phyloP scores from a whole-genome alignment of 2,797 vertebrate genomes.

The Glossophaga mutica region DNA sequence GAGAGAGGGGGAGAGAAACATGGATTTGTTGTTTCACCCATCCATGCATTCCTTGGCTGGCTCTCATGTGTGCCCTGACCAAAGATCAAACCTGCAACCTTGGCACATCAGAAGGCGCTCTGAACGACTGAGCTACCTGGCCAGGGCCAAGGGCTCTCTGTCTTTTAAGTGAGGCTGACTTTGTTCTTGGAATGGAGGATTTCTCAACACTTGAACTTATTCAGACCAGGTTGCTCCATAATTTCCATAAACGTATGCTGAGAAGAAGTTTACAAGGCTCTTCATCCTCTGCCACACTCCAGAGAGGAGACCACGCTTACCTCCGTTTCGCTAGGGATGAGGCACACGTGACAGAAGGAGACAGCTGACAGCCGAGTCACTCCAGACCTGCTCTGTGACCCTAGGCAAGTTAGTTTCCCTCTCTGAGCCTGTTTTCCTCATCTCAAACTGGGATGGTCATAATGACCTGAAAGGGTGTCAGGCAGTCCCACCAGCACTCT shows the following conservation, averaged over 20 bases:
- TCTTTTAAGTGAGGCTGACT: not conserved
- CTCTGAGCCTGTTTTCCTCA: not conserved
- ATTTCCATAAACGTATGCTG: not conserved
- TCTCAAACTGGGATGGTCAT: not conserved
- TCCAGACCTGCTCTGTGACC: not conserved
- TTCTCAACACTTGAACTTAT: slow-evolving; percentile 31
- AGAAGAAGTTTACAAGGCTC: not conserved
- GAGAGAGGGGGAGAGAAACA: not conserved
- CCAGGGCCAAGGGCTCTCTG: not conserved
- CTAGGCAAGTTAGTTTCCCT: not conserved
- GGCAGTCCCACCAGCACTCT: not conserved
- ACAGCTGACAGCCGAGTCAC: not conserved
- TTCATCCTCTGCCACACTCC: not conserved
- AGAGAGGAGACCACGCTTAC: not conserved
- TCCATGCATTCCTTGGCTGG: not conserved
- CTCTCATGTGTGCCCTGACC: not conserved
- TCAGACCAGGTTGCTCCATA: not conserved
- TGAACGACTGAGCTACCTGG: not conserved
- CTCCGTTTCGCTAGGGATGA: not conserved
- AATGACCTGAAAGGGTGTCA: not conserved
- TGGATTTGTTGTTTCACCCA: not conserved
- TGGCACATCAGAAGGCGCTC: not conserved
- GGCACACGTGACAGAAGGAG: not conserved
- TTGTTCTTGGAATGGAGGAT: not conserved
- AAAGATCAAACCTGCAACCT: not conserved